Percentiles rank a stretch among this genome's conserved stretches.
phyloP scores from a whole-genome alignment of 2,888 invertebrate species.

The Drosophila paramelanica region DNA sequence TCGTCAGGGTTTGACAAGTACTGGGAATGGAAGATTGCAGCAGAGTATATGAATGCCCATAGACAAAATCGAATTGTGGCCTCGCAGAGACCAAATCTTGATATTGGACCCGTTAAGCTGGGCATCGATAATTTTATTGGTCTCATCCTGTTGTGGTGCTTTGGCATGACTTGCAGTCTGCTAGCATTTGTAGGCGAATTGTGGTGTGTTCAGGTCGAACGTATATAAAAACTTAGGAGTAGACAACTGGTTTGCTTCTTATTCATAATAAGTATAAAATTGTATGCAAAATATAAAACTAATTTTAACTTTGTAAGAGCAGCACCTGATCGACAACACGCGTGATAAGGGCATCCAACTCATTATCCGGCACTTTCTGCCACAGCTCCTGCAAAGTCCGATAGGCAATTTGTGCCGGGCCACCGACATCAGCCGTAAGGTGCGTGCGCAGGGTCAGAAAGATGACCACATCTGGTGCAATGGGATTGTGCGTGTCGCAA shows the following conservation, averaged over 20 bases:
- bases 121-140: constrained; percentile 78
- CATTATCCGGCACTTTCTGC: constrained; percentile 65
- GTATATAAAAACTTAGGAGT: neutral
- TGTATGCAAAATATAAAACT: neutral
- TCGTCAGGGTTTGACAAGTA: constrained; percentile 87
- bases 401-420: constrained; percentile 61
- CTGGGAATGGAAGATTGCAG: constrained; percentile 87
- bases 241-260: neutral
- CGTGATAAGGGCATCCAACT: constrained; percentile 80
- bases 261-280: neutral
- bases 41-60: constrained; percentile 65
- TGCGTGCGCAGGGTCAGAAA: constrained; percentile 83
- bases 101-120: constrained; percentile 71
- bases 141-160: constrained; percentile 72
- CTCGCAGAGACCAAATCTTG: constrained; percentile 58
- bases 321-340: constrained; percentile 83
- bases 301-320: constrained; percentile 41
- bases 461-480: constrained; percentile 84
- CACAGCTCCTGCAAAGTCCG: constrained; percentile 73
- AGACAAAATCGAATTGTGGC: constrained; percentile 72
- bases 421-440: constrained; percentile 28
- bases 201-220: constrained; percentile 20
- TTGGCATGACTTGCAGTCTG: constrained; percentile 69
- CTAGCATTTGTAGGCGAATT: constrained; percentile 68
- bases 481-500: constrained; percentile 86